phyloP scores from a whole-genome alignment of 2,888 invertebrate species.

The Pantelozetes paolii region DNA sequence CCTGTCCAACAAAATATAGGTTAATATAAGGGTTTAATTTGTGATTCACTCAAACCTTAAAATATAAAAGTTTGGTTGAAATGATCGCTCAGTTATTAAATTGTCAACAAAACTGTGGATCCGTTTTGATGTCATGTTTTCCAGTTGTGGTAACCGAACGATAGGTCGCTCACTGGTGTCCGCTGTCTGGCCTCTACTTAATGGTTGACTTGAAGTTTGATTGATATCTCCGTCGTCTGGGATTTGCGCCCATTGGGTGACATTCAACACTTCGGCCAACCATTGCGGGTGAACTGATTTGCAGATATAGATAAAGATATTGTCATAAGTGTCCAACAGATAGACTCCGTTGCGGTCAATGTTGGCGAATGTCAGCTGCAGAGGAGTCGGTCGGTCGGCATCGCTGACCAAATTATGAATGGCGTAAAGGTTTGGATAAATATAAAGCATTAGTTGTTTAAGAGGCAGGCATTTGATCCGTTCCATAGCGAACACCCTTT shows the following conservation, averaged over 20 bases:
- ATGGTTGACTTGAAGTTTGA: neutral
- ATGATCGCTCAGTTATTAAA: constrained; percentile 80
- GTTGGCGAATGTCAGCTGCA: constrained; percentile 74
- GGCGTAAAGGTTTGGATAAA: constrained; percentile 89
- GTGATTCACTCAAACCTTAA: constrained; percentile 62
- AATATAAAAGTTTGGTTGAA: constrained; percentile 69
- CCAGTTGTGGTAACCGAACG: constrained; percentile 65
- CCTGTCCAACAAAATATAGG: constrained; percentile 52
- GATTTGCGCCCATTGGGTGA: constrained; percentile 66
- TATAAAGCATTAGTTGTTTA: constrained; percentile 68
- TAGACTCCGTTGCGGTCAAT: constrained; percentile 78
- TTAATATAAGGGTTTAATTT: constrained; percentile 53
- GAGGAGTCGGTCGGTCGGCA: constrained; percentile 26
- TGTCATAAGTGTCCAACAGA: constrained; percentile 79
- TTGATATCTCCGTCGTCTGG: constrained; percentile 60
- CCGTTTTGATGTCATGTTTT: constrained; percentile 67
- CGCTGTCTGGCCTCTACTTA: neutral
- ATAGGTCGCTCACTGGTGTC: neutral
- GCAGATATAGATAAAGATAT: constrained; percentile 77
- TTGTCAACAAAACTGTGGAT: constrained; percentile 64
- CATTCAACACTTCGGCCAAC: constrained; percentile 72
- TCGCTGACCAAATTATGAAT: constrained; percentile 59
- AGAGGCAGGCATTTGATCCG: constrained; percentile 84
- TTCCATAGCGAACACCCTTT: constrained; percentile 87
- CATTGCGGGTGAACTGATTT: constrained; percentile 69